Evolutionary conservation across 2,888 invertebrate species (phyloP).

Genomic region (Biston betularia): DNA sequence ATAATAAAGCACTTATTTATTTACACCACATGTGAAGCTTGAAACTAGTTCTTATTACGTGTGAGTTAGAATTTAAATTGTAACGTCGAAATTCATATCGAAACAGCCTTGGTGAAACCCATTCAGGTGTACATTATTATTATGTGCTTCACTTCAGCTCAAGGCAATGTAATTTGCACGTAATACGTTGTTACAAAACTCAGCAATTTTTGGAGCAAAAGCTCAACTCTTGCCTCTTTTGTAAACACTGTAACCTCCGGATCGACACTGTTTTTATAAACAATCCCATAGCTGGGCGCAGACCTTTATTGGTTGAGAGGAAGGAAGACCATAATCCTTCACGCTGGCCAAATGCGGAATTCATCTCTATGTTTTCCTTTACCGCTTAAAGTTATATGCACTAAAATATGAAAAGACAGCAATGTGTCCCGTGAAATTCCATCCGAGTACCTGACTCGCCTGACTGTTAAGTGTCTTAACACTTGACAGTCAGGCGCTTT

Average conservation of each 20-base stretch:
- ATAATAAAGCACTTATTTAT: constrained; percentile 19
- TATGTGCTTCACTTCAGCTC: constrained; percentile 20
- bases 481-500: no score
- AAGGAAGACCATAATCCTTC: no score
- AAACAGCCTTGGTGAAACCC: not conserved
- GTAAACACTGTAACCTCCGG: not conserved
- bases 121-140: constrained; percentile 14
- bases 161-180: constrained; percentile 17
- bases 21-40: constrained; percentile 1
- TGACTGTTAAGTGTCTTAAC: no score
- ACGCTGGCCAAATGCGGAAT: no score
- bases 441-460: no score
- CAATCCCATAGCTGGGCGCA: no score
- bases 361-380: no score
- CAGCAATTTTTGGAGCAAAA: not conserved
- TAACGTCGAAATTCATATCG: constrained; percentile 4
- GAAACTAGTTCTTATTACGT: constrained; percentile 5
- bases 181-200: constrained; percentile 1
- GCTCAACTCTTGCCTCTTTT: not conserved
- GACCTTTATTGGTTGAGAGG: no score
- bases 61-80: not conserved
- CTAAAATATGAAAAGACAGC: no score
- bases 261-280: no score
- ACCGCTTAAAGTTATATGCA: no score
- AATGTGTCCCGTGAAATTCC: no score